Evolutionary conservation across 2,888 invertebrate species (phyloP).

Genomic region (Atherix ibis): DNA sequence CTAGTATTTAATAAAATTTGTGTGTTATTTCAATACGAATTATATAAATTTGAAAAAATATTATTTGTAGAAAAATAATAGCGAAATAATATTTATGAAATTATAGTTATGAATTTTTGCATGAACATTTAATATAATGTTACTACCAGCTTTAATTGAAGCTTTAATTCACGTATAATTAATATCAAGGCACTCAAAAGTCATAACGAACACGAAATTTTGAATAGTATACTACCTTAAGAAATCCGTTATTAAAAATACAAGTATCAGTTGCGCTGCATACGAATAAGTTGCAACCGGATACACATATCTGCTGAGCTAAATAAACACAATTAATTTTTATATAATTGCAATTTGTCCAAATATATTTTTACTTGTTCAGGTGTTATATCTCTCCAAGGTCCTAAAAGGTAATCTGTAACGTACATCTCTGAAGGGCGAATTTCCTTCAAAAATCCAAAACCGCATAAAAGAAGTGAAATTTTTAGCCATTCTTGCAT

Average conservation of each 20-base stretch:
- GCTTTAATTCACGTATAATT: no score
- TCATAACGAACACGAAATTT: no score
- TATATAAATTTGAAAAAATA: no score
- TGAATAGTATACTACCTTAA: constrained; percentile 25
- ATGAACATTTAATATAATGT: no score
- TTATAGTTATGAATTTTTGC: no score
- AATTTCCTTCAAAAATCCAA: constrained; percentile 69
- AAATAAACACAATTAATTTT: constrained; percentile 12
- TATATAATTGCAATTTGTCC: neutral
- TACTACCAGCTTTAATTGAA: no score
- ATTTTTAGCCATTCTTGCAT: constrained; percentile 48
- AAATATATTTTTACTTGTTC: constrained; percentile 18
- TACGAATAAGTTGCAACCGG: constrained; percentile 79
- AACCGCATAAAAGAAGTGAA: constrained; percentile 55
- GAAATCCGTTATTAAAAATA: constrained; percentile 74
- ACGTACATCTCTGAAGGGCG: constrained; percentile 78
- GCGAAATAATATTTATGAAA: no score
- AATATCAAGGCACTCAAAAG: no score
- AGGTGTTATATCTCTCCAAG: constrained; percentile 61
- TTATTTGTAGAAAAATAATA: no score
- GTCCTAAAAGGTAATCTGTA: constrained; percentile 58
- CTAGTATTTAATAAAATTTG: no score
- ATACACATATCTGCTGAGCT: constrained; percentile 66
- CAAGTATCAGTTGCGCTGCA: constrained; percentile 53
- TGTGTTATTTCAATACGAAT: no score